Conservation (phyloP, 2,113 vertebrate species). For the Sprattus sprattus region DNA sequence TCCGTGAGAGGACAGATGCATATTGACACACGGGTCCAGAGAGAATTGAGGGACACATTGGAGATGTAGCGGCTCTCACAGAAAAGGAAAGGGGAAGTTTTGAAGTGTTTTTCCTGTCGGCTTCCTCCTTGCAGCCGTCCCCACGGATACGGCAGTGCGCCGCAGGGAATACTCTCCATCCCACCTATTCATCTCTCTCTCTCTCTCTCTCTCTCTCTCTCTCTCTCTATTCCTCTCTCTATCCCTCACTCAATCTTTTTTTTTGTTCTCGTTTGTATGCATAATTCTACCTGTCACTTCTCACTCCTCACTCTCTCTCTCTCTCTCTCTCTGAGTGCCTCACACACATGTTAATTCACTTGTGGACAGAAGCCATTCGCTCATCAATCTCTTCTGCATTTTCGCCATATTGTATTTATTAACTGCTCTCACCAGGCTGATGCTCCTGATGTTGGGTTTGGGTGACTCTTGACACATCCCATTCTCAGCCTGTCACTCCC, state of each 20-base stretch:
- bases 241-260: neutral
- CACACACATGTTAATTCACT: conserved; percentile 3
- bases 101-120: conserved; percentile 13
- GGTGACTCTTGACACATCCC: conserved; percentile 13
- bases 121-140: neutral
- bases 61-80: neutral
- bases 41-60: neutral
- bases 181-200: neutral
- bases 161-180: neutral
- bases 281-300: conserved; percentile 7
- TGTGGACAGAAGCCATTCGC: neutral
- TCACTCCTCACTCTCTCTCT: conserved; percentile 24
- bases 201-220: conserved; percentile 9
- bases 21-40: conserved; percentile 7
- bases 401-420: neutral
- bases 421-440: neutral
- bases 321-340: neutral
- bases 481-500: conserved; percentile 10
- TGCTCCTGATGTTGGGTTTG: neutral
- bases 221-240: neutral
- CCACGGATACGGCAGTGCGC: neutral
- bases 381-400: neutral
- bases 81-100: neutral
- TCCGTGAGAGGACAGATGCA: neutral
- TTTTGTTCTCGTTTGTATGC: neutral